Conservation (phyloP, 2,888 invertebrate species). For the Aphodius sticticus region DNA sequence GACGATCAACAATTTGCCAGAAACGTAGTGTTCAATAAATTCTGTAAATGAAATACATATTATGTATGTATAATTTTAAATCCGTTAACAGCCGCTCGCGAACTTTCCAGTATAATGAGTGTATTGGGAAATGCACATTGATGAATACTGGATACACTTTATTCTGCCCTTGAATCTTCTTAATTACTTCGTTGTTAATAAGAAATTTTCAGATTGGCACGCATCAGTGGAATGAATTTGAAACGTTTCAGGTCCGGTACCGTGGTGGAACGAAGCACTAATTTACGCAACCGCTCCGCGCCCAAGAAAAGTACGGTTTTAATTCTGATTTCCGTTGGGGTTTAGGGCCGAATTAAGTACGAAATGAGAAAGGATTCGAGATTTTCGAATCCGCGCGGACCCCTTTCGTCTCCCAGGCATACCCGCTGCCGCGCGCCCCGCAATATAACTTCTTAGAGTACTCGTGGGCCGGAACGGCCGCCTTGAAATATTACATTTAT, state of each 20-base stretch:
- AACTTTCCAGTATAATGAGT: too few species aligned
- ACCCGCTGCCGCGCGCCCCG: background rate
- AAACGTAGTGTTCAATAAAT: too few species aligned
- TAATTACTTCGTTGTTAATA: background rate
- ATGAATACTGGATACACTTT: too few species aligned
- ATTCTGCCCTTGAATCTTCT: too few species aligned
- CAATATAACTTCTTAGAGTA: background rate
- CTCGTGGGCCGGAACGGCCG: background rate
- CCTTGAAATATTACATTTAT: constrained; percentile 25
- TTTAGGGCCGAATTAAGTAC: constrained; percentile 58
- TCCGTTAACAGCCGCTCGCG: too few species aligned
- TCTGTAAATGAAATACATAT: too few species aligned
- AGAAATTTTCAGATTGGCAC: background rate
- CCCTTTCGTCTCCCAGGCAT: constrained; percentile 5
- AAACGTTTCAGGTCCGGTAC: background rate
- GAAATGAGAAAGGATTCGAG: constrained; percentile 59
- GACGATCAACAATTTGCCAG: too few species aligned
- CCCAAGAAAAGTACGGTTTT: constrained; percentile 59
- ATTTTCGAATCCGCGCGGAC: constrained; percentile 51
- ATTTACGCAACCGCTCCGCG: constrained; percentile 39
- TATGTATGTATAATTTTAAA: too few species aligned
- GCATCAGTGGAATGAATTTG: background rate
- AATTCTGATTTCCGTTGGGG: constrained; percentile 61
- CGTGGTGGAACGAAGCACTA: constrained; percentile 37
- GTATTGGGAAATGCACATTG: too few species aligned